Conservation (phyloP, 92 coral and sea anemone species). For the Bergia sp. region DNA sequence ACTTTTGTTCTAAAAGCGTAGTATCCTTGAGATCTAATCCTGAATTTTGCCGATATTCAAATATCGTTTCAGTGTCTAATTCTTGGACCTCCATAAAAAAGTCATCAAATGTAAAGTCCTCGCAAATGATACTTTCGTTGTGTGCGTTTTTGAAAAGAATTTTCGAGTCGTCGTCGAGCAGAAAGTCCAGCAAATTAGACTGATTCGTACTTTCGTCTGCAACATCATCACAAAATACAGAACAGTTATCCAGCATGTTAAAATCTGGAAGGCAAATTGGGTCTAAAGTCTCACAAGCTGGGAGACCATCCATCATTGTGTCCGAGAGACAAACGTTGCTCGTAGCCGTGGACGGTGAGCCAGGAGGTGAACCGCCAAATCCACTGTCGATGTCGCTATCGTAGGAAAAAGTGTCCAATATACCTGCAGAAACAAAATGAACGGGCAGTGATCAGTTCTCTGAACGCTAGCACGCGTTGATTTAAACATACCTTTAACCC, state of each 20-base stretch:
- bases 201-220: neutral
- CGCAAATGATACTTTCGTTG: neutral
- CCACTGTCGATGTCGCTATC: slow-evolving; percentile 20
- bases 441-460: too few relatives aligned
- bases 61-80: neutral
- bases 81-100: neutral
- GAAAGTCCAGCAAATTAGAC: neutral
- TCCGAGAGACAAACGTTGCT: neutral
- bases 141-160: neutral
- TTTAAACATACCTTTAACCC: too few relatives aligned
- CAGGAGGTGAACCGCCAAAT: neutral
- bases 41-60: too few relatives aligned
- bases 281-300: neutral
- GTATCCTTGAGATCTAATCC: neutral
- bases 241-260: slow-evolving; percentile 2
- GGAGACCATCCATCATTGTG: neutral
- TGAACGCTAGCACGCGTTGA: too few relatives aligned
- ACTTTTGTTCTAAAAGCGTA: neutral
- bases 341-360: neutral
- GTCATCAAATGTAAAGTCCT: neutral
- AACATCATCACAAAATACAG: neutral
- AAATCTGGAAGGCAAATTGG: neutral
- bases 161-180: neutral
- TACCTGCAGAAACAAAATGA: neutral
- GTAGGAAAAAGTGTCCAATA: neutral